Conservation (phyloP, 2,888 invertebrate species). For the Aromia moschata region DNA sequence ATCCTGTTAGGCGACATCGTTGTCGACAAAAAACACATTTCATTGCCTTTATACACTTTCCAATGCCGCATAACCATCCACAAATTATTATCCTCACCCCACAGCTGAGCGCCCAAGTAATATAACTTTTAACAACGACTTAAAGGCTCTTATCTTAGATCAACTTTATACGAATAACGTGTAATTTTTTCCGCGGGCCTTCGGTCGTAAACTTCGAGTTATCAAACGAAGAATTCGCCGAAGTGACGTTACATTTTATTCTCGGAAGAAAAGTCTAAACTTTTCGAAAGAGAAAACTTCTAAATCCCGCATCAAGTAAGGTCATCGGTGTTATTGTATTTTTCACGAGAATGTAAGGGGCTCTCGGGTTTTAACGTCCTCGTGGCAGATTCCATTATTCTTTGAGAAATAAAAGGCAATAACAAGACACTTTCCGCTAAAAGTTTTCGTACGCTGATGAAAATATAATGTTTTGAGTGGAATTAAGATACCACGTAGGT, state of each 20-base stretch:
- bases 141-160: constrained; percentile 2
- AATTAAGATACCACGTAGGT: neutral
- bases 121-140: constrained; percentile 13
- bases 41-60: neutral
- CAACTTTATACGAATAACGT: constrained; percentile 3
- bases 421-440: neutral
- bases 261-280: neutral
- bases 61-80: neutral
- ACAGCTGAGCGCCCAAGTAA: constrained; percentile 2
- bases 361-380: neutral
- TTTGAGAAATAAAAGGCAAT: neutral
- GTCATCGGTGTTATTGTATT: neutral
- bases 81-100: neutral
- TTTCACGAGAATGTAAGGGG: neutral
- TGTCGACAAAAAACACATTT: neutral
- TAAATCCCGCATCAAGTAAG: neutral
- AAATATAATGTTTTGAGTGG: neutral
- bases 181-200: neutral
- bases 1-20: neutral
- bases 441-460: neutral
- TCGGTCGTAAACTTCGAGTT: too few relatives aligned
- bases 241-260: too few relatives aligned
- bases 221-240: too few relatives aligned
- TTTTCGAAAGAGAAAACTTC: neutral
- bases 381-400: neutral